A percentile compares a stretch with the other conserved stretches of the same genome.
These are phyloP conservation scores for Zophobas atratus DNA, from an alignment of 1,140 invertebrate species.

Conservation along the genomic window DNA sequence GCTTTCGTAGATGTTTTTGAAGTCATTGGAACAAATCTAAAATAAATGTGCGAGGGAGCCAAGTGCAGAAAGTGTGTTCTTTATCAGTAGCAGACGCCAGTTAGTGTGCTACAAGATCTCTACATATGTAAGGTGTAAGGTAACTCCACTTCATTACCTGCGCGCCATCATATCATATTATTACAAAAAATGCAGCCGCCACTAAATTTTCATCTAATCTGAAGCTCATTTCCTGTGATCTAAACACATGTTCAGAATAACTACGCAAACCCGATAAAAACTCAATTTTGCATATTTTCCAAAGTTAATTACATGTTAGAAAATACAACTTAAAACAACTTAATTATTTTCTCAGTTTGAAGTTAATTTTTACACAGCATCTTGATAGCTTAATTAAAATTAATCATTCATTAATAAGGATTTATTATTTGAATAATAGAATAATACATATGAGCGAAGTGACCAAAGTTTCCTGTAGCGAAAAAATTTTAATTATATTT, in stretches of 20 bases:
- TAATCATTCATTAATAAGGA: no score
- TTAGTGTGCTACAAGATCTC: conserved; percentile 38
- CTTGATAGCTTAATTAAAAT: no score
- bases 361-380: no score
- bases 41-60: conserved; percentile 4
- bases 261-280: neutral
- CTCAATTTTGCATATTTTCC: neutral
- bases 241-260: neutral
- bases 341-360: no score
- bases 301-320: no score
- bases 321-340: no score
- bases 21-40: neutral
- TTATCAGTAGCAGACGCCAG: conserved; percentile 38
- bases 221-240: conserved; percentile 17
- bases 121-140: conserved; percentile 47
- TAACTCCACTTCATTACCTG: conserved; percentile 39
- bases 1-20: no score
- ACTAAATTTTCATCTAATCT: conserved; percentile 25
- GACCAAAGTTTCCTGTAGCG: no score
- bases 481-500: no score
- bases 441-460: no score
- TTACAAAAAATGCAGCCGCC: conserved; percentile 36
- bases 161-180: conserved; percentile 36
- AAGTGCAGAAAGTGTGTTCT: conserved; percentile 26
- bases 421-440: no score